Base-by-base conservation (phyloP, 1,140 invertebrate species). In the Caenorhabditis elegans region DNA sequence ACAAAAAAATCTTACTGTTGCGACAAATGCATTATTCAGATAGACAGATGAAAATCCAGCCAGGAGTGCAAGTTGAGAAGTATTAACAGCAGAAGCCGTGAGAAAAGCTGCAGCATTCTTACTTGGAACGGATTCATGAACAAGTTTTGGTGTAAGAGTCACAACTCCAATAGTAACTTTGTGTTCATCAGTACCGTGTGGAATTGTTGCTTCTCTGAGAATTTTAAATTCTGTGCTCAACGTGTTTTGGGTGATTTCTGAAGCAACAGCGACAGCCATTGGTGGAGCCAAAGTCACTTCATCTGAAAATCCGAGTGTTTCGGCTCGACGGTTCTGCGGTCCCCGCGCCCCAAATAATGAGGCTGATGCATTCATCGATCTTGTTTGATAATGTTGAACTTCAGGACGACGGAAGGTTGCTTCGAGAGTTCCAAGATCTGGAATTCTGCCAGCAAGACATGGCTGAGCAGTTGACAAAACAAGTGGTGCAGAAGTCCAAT, bases 1-100 rank as follows among this genome's bases (percentile, higher is more conserved):
- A 55, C 11, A 55, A 55, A 6, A 55, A 6, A 19, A 77, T 31
- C 24, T 46, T 43, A 89, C 90, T 86, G 91, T 91, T 28, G 89
- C 87, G n/a, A 91, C 89, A 85, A 91, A 91, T 75, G 85, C 90
- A 83, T 90, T 90, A 82, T 91, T 89, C 24, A 92, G 83, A 83
- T 90, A 91, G 48, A 91, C 90, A 78, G 86, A 90, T 10, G 90
- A 89, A 24, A 85, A 82, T 78, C 91, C 91, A 48, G 87, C 39
- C 22, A 91, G 82, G 13, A 91, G 83, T 15, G 88, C 86, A 82
- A 87, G 91, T 26, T 83, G 81, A 8, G 89, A 90, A n/a, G 78
- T 85, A 82, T 91, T 91, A 76, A 84, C 84, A 10, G 90, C 88
- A 49, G 88, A 86, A 26, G 91, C 91, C 36, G 88, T 87, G 48